phyloP scores from a whole-genome alignment of 2,888 invertebrate genomes.

The Lathronympha strigana region DNA sequence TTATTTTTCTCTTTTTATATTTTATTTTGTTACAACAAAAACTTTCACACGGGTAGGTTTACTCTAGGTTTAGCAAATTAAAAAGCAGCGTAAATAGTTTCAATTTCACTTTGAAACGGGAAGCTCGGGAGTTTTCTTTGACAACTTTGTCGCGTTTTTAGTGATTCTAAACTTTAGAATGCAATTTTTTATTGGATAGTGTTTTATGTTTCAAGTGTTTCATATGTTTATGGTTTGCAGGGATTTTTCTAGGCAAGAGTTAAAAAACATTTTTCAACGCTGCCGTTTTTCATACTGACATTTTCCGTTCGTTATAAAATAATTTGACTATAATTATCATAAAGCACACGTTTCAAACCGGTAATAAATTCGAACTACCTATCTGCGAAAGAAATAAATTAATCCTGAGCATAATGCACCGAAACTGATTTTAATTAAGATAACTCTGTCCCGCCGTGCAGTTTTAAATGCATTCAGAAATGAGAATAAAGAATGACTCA shows the following conservation, averaged over 20 bases:
- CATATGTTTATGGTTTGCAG: background rate
- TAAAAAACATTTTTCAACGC: background rate
- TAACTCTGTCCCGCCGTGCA: conserved; percentile 16
- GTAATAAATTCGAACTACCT: conserved; percentile 27
- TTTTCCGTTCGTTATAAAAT: too few species aligned
- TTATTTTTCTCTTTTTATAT: too few species aligned
- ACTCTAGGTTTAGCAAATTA: conserved; percentile 11
- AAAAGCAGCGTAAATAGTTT: conserved; percentile 6
- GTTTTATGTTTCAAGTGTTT: conserved; percentile 3
- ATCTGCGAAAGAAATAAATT: conserved; percentile 33
- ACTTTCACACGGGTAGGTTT: background rate
- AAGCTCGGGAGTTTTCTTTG: conserved; percentile 8
- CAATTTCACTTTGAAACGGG: conserved; percentile 15
- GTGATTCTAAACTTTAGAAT: conserved; percentile 10
- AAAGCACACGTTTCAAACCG: conserved; percentile 6
- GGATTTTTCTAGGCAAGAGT: background rate
- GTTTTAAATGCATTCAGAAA: conserved; percentile 34
- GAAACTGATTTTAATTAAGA: conserved; percentile 40
- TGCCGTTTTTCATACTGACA: background rate
- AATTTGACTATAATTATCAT: too few species aligned
- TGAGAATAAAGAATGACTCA: conserved; percentile 13
- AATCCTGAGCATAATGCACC: conserved; percentile 35
- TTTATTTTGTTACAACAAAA: too few species aligned
- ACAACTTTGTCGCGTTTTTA: conserved; percentile 3
- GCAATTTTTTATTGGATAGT: background rate